Evolutionary conservation across 2,113 vertebrate genomes (phyloP), one percentile per base, ranked within the genome.

Genomic region (Petaurus breviceps): DNA sequence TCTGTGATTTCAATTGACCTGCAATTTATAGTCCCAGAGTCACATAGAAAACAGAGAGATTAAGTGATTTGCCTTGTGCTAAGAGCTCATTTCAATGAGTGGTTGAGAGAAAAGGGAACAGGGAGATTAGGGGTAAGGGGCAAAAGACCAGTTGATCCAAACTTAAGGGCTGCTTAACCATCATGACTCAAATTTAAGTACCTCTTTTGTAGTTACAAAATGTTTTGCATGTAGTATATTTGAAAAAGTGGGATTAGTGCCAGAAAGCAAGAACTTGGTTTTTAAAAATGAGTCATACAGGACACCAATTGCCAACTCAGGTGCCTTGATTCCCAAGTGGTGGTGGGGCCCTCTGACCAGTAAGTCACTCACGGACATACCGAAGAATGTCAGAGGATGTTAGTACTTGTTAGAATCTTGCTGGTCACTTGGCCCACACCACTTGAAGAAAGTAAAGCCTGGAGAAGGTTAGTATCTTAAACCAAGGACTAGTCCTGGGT

Each of bases 331-430:
- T 84, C 68, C 68, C 68, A n/a, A n/a, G 57, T 37, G 57, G 31
- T 43, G 4, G n/a, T 43, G 68, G 37, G 68, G n/a, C 68, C n/a
- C 43, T 37, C 61, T 68, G 31, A 6, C 61, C 37, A 37, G 57
- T n/a, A n/a, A 16, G 61, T 37, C 37, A 14, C 14, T 1, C 4
- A 1, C 68, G 8, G 68, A 43, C 22, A 1, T 43, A 8, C 5
- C 2, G 31, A 26, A 84, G 16, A 77, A 23, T 22, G n/a, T 43
- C 16, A 16, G 68, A 1, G 37, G 89, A 3, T 14, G 25, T 37
- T 7, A 14, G 23, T 1, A 9, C 51, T 2, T 26, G 51, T 5
- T 16, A 25, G n/a, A 52, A 3, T 0, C 51, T 10, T 9, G 6
- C 2, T 28, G 43, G 3, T 25, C 3, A 16, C 9, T 31, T 2